Percentiles rank a stretch among this genome's conserved stretches.
phyloP scores from a whole-genome alignment of 2,797 vertebrate genomes.

The Protonibea diacanthus region DNA sequence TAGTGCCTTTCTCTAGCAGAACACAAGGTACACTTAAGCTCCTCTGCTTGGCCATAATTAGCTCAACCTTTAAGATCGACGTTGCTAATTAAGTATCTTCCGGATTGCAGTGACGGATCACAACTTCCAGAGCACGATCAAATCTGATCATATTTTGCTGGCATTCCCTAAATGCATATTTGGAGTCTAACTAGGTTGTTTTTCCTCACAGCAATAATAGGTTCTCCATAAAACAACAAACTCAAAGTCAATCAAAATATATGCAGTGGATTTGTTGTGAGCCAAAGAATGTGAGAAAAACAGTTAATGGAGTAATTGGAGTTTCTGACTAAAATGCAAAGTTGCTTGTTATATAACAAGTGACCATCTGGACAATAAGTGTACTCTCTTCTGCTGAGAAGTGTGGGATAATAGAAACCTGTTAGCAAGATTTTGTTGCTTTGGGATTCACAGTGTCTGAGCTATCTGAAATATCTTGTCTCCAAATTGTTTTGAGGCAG shows the following conservation, averaged over 20 bases:
- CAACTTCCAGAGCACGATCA: background rate
- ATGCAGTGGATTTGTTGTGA: background rate
- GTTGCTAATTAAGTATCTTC: constrained; percentile 4
- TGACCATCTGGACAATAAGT: constrained; percentile 47
- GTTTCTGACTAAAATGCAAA: constrained; percentile 24
- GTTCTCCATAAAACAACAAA: background rate
- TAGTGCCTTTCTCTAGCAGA: background rate
- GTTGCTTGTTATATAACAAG: constrained; percentile 39
- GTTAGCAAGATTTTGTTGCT: constrained; percentile 29
- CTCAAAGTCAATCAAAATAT: background rate
- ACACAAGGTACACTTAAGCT: background rate
- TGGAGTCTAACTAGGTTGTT: background rate
- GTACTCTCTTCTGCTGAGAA: constrained; percentile 2
- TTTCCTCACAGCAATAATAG: background rate
- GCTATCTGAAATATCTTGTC: too few species aligned
- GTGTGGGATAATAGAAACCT: constrained; percentile 16
- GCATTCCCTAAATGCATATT: constrained; percentile 1
- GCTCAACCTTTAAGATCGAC: constrained; percentile 2
- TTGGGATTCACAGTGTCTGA: constrained; percentile 14
- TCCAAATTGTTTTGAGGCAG: constrained; percentile 5
- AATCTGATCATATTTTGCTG: background rate
- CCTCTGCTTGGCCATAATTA: constrained; percentile 1
- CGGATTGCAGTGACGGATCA: background rate
- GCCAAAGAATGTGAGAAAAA: background rate
- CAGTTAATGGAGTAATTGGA: background rate